phyloP scores from a whole-genome alignment of 2,888 invertebrate species.

The Sinopyrophorus schimmeli region DNA sequence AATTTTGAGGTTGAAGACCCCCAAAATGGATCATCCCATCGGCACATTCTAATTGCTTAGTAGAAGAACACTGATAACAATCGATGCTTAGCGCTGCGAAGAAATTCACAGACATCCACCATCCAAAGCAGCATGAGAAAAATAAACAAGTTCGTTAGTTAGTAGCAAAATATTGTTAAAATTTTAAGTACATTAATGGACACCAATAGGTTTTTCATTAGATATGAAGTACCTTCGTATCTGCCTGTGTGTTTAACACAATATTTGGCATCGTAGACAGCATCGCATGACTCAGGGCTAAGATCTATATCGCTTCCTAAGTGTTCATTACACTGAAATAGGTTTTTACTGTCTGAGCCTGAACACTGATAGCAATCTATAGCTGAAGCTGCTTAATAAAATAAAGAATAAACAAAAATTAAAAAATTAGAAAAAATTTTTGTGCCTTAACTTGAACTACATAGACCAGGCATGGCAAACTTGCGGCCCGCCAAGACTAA shows the following conservation, averaged over 20 bases:
- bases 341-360: slow-evolving; percentile 74
- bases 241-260: slow-evolving; percentile 94
- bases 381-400: slow-evolving; percentile 60
- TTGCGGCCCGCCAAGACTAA: too few relatives aligned
- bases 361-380: slow-evolving; percentile 89
- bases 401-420: slow-evolving; percentile 21
- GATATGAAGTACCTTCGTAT: slow-evolving; percentile 73
- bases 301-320: slow-evolving; percentile 66
- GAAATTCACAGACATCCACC: neutral
- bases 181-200: too few relatives aligned
- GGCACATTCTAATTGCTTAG: slow-evolving; percentile 68
- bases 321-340: slow-evolving; percentile 84
- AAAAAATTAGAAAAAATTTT: slow-evolving; percentile 7
- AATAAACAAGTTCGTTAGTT: slow-evolving; percentile 9
- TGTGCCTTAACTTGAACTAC: too few relatives aligned
- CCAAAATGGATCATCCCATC: slow-evolving; percentile 66
- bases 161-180: slow-evolving; percentile 10
- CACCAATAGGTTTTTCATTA: neutral
- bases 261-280: slow-evolving; percentile 81
- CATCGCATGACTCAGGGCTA: slow-evolving; percentile 70
- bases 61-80: slow-evolving; percentile 81
- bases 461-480: too few relatives aligned
- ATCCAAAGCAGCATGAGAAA: slow-evolving; percentile 33
- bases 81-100: slow-evolving; percentile 58
- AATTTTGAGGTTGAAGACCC: slow-evolving; percentile 63